A percentile compares a stretch with the other conserved stretches of the same genome.
These are phyloP conservation scores for Chironomus striatipennis DNA, from an alignment of 1,140 invertebrate genomes.

Conservation along the genomic window DNA sequence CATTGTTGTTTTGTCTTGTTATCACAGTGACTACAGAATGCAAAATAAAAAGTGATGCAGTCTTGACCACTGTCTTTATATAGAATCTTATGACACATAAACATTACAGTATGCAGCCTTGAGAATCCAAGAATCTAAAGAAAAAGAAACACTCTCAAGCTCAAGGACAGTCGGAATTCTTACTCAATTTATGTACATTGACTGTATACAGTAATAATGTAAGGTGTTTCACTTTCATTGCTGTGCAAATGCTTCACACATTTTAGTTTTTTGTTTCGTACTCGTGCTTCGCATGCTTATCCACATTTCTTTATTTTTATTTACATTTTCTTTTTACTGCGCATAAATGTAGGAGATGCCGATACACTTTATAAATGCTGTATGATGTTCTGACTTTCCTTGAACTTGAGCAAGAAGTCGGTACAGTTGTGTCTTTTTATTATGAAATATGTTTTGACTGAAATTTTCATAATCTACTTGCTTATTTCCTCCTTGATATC, in stretches of 20 bases:
- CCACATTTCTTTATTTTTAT: not conserved
- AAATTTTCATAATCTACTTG: not conserved
- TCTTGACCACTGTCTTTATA: not conserved
- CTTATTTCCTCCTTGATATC: no score
- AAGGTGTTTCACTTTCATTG: conserved; percentile 13
- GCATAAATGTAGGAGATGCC: not conserved
- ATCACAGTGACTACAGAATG: not conserved
- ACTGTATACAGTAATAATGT: conserved; percentile 2
- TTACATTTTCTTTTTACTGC: not conserved
- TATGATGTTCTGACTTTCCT: conserved; percentile 1
- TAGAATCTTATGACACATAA: conserved; percentile 10
- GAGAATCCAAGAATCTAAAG: not conserved
- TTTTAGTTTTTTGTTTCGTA: not conserved
- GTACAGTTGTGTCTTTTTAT: not conserved
- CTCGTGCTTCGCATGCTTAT: not conserved
- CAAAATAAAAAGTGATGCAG: not conserved
- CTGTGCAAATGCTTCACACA: not conserved
- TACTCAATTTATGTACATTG: conserved; percentile 5
- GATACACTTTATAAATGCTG: not conserved
- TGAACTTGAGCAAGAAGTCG: not conserved
- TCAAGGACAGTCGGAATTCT: not conserved
- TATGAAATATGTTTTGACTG: not conserved
- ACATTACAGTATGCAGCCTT: not conserved
- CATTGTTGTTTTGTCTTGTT: not conserved
- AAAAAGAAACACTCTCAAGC: not conserved